These are phyloP conservation scores for Nebria ingens DNA, from an alignment of 1,140 invertebrate genomes.

Conservation along the genomic window DNA sequence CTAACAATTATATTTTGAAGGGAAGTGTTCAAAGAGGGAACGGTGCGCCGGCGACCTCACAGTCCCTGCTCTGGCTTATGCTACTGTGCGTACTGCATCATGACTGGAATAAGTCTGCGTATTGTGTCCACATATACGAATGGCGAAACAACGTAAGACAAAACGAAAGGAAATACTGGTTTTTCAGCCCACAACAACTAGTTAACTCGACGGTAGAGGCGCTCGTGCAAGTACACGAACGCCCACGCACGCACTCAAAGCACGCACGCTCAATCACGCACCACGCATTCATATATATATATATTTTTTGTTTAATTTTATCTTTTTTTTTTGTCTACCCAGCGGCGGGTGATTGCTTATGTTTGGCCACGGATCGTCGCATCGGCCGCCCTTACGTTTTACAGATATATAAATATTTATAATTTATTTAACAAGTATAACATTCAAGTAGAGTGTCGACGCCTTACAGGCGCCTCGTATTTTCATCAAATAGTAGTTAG, in stretches of 20 bases:
- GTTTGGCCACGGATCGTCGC: conserved; percentile 21
- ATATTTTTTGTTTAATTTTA: background rate
- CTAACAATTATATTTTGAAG: background rate
- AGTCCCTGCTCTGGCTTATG: conserved; percentile 5
- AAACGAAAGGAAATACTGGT: conserved; percentile 6
- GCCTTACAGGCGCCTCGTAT: background rate
- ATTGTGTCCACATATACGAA: conserved; percentile 8
- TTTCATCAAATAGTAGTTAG: conserved; percentile 13
- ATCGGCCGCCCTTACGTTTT: conserved; percentile 9
- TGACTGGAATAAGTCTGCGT: conserved; percentile 7
- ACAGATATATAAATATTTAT: conserved; percentile 31
- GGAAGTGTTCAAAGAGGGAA: background rate
- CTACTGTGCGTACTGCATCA: conserved; percentile 4
- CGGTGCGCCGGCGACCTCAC: background rate
- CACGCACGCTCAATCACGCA: conserved; percentile 11
- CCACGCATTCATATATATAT: conserved; percentile 10
- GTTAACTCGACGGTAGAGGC: background rate
- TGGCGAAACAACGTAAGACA: conserved; percentile 7
- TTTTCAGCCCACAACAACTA: conserved; percentile 9
- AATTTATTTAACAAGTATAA: conserved; percentile 34
- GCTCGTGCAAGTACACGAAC: background rate
- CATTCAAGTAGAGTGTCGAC: conserved; percentile 27
- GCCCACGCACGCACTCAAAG: background rate
- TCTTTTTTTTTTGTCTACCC: background rate
- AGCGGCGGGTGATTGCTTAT: conserved; percentile 9